Evolutionary conservation across 2,888 invertebrate genomes (phyloP), one percentile per base, ranked within the genome.

Genomic region (Gandaritis pyraliata): DNA sequence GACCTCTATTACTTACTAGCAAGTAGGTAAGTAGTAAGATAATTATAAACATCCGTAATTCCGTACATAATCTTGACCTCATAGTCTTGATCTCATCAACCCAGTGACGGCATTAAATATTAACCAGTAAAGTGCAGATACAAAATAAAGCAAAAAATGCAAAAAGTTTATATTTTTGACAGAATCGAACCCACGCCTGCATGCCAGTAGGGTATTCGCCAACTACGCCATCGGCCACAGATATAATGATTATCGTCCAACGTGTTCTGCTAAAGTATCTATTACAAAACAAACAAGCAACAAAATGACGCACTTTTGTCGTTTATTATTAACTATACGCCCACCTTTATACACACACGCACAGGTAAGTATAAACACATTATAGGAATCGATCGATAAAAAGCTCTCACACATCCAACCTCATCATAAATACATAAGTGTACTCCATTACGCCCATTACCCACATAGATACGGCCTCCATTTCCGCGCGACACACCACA

Each of bases 381-480:
- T 53, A 59, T 41, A 56, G 47, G 49, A 61, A 66, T 65, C 61
- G 66, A 50, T 47, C 45, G 33, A 64, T 59, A 70, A 68, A 70
- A 68, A 66, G 64, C 63, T 47, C 61, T 49, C 55, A 61, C 49
- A 58, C 60, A 60, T 45, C 46, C 57, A 64, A 66, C 61, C 65
- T 64, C 65, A 62, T 68, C 66, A 68, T 68, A 65, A 66, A 68
- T 65, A 66, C 66, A 56, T 66, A 68, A 72, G 72, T 66, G 65
- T 60, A 56, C 67, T 69, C 68, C 65, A 72, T 70, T 74, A 76
- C 72, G 62, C 71, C 67, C 71, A 69, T 78, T 72, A 76, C 69
- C 70, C 69, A 72, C 58, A 71, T 72, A 73, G 70, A 78, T 78
- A 77, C 56, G 52, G 57, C 65, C 63, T 63, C 65, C 65, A 60